Base-by-base conservation (phyloP, 2,113 vertebrate species). In the Brachypteracias leptosomus region DNA sequence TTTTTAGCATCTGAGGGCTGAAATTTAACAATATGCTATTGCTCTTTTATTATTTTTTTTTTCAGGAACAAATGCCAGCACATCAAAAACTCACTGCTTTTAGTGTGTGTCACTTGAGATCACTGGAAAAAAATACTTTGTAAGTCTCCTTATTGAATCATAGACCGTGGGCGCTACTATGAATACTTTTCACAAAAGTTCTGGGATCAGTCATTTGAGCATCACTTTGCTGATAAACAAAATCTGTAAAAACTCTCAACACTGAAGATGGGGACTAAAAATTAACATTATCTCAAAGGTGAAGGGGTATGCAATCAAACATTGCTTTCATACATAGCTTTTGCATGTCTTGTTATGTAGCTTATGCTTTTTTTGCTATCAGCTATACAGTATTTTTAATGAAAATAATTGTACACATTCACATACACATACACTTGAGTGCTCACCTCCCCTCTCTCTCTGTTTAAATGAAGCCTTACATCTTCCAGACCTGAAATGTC, bases 1-100 rank as follows among this genome's bases (percentile, higher is more conserved):
- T 93, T 93, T 92, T 94, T 94, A 96, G 73, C 11, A 87, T 89
- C 77, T 87, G 92, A 90, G 85, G 66, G 66, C 49, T 95, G 92
- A 93, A 87, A 81, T 87, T 92, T 92, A 90, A 93, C 76, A 95
- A 84, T 85, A 78, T 70, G 49, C 22, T 90, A 33, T 78, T 90
- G 88, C 79, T 93, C 24, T 77, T 88, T 87, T 68, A 4, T 19
- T 88, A n/a, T 20, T 31, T 79, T 63, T 67, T 33, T 52, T 5
- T 36, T 35, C 6, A 36, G 71, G 59, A 96, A 90, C 51, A 92
- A 92, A 92, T 92, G 86, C 89, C 89, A 95, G 83, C 1, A 5
- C 76, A 93, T 95, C 92, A 95, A 95, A 94, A 93, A 57, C 88
- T 81, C 76, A 38, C 62, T 52, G 46, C 65, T 90, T 95, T 95